Evolutionary conservation across 2,113 vertebrate genomes (phyloP).

Genomic region (Dasypus novemcinctus): DNA sequence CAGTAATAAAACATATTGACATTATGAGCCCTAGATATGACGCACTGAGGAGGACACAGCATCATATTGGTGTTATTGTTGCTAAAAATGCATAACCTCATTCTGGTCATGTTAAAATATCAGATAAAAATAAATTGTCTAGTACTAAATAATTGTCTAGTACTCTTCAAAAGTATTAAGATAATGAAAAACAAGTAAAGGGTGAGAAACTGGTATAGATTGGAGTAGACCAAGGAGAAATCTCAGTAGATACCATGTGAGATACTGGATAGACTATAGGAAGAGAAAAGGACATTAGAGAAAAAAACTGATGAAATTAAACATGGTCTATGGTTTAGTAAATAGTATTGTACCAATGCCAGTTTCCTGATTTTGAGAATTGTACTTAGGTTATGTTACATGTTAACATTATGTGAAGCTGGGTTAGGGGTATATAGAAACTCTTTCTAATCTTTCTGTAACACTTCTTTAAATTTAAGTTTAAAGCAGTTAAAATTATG

Average conservation of each 20-base stretch:
- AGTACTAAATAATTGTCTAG: not conserved
- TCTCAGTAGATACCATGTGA: not conserved
- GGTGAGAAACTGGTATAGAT: accelerated
- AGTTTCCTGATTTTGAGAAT: not conserved
- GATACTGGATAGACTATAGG: not conserved
- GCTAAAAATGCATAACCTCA: not conserved
- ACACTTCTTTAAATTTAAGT: not conserved
- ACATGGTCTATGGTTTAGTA: not conserved
- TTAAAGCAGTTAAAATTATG: not conserved
- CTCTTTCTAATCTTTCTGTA: not conserved
- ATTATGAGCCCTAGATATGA: not conserved
- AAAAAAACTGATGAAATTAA: not conserved
- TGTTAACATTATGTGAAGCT: not conserved
- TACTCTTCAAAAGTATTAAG: not conserved
- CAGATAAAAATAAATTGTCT: not conserved
- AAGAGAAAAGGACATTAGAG: not conserved
- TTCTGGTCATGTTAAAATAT: not conserved
- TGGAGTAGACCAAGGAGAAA: not conserved
- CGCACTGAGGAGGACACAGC: not conserved
- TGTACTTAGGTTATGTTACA: not conserved
- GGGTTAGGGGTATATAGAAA: not conserved
- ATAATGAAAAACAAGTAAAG: not conserved
- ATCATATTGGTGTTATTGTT: not conserved
- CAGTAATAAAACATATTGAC: not conserved
- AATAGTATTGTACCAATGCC: not conserved